phyloP scores from a whole-genome alignment of 2,888 invertebrate genomes.

The Epistrophe grossulariae region DNA sequence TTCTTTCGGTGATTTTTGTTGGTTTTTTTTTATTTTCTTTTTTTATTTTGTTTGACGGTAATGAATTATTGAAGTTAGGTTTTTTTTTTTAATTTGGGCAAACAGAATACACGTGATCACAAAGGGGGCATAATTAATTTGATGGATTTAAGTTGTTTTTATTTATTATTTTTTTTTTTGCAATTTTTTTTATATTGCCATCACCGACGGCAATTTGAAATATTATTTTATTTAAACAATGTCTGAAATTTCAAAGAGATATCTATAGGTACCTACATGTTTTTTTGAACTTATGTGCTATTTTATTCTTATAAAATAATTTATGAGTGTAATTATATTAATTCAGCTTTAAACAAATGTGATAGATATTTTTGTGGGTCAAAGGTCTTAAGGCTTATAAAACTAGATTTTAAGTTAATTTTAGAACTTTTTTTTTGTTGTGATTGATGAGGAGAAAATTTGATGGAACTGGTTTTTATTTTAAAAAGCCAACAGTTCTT shows the following conservation, averaged over 20 bases:
- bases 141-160: conserved; percentile 33
- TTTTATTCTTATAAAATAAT: neutral
- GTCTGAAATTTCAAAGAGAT: neutral
- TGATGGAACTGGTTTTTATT: neutral
- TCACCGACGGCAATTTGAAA: conserved; percentile 58
- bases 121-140: conserved; percentile 53
- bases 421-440: neutral
- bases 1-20: conserved; percentile 13
- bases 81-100: conserved; percentile 32
- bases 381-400: conserved; percentile 20
- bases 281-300: neutral
- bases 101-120: conserved; percentile 62
- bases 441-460: conserved; percentile 2
- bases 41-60: conserved; percentile 17
- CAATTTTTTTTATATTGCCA: neutral
- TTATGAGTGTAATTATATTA: neutral
- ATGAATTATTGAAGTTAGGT: conserved; percentile 26
- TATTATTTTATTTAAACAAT: conserved; percentile 4
- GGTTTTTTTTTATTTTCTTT: neutral
- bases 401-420: neutral
- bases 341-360: neutral
- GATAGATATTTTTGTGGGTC: conserved; percentile 14
- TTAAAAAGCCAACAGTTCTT: neutral
- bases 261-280: neutral
- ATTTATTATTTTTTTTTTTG: neutral